Base-by-base conservation (phyloP, 2,797 vertebrate species). In the Nyctibius grandis region DNA sequence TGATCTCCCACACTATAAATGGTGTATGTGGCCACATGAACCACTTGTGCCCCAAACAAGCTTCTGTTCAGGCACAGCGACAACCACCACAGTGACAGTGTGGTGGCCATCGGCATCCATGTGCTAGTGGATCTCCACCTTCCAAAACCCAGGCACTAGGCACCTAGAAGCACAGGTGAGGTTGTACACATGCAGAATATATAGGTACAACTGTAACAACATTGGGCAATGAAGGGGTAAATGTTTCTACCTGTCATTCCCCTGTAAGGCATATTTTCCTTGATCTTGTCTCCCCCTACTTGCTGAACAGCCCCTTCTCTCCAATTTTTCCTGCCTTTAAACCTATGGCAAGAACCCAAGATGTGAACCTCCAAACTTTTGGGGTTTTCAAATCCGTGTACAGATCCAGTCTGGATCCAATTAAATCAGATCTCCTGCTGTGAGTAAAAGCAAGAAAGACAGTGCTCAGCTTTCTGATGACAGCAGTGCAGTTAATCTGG, bases 1-100 rank as follows among this genome's bases (percentile, higher is more conserved):
- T 36, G 84, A 93, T 94, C 78, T 94, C 84, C 86, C 81, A 92
- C 57, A 9, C 93, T 59, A 53, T 60, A 91, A 95, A 83, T 36
- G 85, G 36, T 93, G 70, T 57, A 77, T 89, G 90, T 89, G 88
- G 90, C 90, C 88, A 83, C 81, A 64, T 6, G 64, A 88, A 93
- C 57, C 88, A 80, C 81, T 89, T 89, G 78, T 77, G 44, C 50
- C 57, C 69, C 65, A 83, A 40, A 72, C 20, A 33, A 93, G 74
- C 88, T 91, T 82, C 91, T 93, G 72, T 92, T 93, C 47, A 88
- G 86, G 84, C 75, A 91, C 86, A 70, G 84, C 0, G 1, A 94
- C 38, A 85, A 77, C 74, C 67, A 61, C 56, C 40, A 9, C 31
- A 40, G 74, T 10, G 33, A 15, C 68, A 67, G 33, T 0, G 19